phyloP scores from a whole-genome alignment of 2,113 vertebrate species.

The Psephotus haematonotus region DNA sequence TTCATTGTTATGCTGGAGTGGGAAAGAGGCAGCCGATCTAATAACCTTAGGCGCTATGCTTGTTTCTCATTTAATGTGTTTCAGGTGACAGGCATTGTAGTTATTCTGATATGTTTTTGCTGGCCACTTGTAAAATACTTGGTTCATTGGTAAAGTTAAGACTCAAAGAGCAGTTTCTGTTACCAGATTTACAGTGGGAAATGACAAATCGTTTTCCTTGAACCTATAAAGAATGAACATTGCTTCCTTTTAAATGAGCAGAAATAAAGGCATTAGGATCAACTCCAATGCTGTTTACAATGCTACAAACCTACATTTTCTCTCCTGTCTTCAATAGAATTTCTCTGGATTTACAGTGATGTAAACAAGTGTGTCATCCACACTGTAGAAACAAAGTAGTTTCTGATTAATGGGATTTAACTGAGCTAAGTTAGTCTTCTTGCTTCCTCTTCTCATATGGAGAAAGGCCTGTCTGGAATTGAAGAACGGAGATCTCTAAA shows the following conservation, averaged over 20 bases:
- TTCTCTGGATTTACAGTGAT: neutral
- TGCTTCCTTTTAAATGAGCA: neutral
- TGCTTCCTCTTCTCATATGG: neutral
- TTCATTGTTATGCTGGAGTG: conserved; percentile 27
- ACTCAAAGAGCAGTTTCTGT: neutral
- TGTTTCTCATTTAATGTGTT: neutral
- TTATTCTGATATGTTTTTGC: neutral
- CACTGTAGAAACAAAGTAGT: neutral
- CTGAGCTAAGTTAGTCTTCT: neutral
- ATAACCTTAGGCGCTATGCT: neutral
- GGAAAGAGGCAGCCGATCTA: neutral
- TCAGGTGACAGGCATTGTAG: neutral
- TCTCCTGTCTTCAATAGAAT: neutral
- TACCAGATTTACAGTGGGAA: neutral
- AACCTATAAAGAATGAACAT: neutral
- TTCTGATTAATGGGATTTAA: neutral
- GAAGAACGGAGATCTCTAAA: neutral
- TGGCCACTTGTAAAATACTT: neutral
- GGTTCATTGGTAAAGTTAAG: neutral
- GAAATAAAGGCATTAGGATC: neutral
- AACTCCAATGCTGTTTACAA: neutral
- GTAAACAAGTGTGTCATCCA: neutral
- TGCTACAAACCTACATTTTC: neutral
- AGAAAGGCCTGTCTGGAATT: neutral
- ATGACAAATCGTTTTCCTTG: neutral